Evolutionary conservation across 2,888 invertebrate species (phyloP), one percentile per base, ranked within the genome.

Genomic region (Lasioglossum oenotherae): DNA sequence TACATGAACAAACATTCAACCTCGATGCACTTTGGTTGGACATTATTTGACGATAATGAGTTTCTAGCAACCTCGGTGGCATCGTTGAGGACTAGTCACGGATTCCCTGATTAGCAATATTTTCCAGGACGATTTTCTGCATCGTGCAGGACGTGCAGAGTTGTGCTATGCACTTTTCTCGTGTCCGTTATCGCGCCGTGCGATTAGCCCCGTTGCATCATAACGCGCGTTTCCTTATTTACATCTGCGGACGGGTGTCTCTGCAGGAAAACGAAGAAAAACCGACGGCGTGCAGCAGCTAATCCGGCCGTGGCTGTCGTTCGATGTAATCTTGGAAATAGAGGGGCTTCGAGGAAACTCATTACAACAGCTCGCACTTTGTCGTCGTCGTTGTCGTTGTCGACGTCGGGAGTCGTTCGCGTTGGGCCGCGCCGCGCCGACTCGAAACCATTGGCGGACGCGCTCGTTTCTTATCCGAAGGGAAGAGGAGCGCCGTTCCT

Each of bases 361-460:
- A 82, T 90, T 89, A 87, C 85, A 84, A 83, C 80, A 75, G 87
- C 87, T 88, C 83, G 82, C 88, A 86, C 90, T 88, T 91, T 87
- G 88, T 89, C 89, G 81, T 83, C 78, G 73, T 79, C 80, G 71
- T 78, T 75, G 74, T 57, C 38, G 31, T 67, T 19, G 49, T 49
- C 53, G 23, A 23, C 69, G 38, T 8, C 69, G 38, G 38, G 38
- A 73, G 74, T 69, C 74, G 57, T 57, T 16, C 27, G 16, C 76
- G 80, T 78, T 82, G 84, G 86, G 76, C 88, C 27, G 16, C 77
- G 80, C 74, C 80, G 84, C 87, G 78, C 88, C 88, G 83, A 79
- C 82, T 88, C 88, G 84, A 83, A 79, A 82, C 81, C 82, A 84
- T 84, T 82, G 86, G 77, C 80, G 82, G 84, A 85, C 82, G 79